Base-by-base conservation (phyloP, 1,140 invertebrate genomes). In the Microplitis mediator region DNA sequence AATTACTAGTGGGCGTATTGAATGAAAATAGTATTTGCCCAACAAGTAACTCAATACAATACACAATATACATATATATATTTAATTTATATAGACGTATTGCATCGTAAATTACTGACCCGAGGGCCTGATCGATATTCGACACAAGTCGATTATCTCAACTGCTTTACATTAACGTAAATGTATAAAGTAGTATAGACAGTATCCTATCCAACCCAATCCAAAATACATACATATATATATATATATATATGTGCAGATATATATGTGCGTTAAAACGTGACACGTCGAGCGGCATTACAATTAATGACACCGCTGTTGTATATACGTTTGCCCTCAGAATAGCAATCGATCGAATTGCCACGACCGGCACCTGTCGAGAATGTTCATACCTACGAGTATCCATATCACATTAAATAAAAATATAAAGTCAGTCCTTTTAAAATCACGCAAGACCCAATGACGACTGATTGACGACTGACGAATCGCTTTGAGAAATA, bases 301-400 rank as follows among this genome's bases (percentile, higher is more conserved):
- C 79, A 81, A 82, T 81, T 82, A 83, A 83, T 75, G 77, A 83
- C 75, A 75, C 65, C 75, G 75, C 74, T 6, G 39, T 11, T 75
- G 39, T 8, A 14, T 73, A 74, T 77, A 74, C 32, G 76, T 65
- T 66, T 67, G 71, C 71, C 72, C 61, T 71, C 74, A 74, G 80
- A 82, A 82, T 82, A 80, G 68, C 80, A 80, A 82, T 82, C 79
- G 78, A 81, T 82, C 72, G 75, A 16, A 52, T 54, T 23, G 23
- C 4, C 39, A 58, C 50, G 65, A 64, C 72, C 71, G 70, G 75
- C 80, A 81, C 79, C 78, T 81, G 77, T 76, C 75, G 66, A 69
- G 78, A 81, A 82, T 82, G 67, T 62, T 81, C 79, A 79, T 77
- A 73, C 54, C 45, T 75, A 23, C 23, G 23, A 23, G 23, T 23